Evolutionary conservation across 2,888 invertebrate species (phyloP).

Genomic region (Cerastis leucographa): DNA sequence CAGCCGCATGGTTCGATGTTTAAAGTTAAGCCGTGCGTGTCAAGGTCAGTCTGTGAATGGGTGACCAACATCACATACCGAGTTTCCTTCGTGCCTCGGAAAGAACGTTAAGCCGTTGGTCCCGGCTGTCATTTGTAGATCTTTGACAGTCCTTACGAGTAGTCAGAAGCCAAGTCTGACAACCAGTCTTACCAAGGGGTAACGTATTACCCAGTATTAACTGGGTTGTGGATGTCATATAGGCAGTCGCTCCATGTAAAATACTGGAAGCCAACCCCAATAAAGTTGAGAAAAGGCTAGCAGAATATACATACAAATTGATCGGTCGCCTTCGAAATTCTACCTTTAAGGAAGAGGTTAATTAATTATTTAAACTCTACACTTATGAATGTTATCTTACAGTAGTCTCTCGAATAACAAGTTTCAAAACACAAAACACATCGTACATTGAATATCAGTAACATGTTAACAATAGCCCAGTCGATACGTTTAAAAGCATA

Average conservation of each 20-base stretch:
- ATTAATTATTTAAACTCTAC: slow-evolving; percentile 3
- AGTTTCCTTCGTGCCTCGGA: background rate
- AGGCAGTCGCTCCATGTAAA: background rate
- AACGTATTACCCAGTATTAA: background rate
- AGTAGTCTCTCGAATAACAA: background rate
- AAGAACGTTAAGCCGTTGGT: background rate
- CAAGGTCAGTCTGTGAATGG: background rate
- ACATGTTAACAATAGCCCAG: slow-evolving; percentile 16
- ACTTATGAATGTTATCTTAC: background rate
- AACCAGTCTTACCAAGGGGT: background rate
- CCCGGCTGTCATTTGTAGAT: background rate
- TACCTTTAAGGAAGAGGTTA: background rate
- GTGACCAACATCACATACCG: background rate
- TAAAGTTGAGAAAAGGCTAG: background rate
- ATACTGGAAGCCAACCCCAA: background rate
- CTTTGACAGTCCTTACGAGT: background rate
- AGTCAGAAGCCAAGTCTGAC: background rate
- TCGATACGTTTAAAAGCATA: slow-evolving; percentile 58
- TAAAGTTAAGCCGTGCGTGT: background rate
- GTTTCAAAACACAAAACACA: slow-evolving; percentile 22
- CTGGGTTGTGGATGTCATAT: background rate
- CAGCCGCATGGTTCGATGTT: background rate
- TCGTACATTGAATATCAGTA: slow-evolving; percentile 31
- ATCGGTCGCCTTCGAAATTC: background rate
- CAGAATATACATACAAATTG: background rate